These are phyloP conservation scores for Acropora tenuis DNA, from an alignment of 64 coral and sea anemone genomes.

Conservation along the genomic window DNA sequence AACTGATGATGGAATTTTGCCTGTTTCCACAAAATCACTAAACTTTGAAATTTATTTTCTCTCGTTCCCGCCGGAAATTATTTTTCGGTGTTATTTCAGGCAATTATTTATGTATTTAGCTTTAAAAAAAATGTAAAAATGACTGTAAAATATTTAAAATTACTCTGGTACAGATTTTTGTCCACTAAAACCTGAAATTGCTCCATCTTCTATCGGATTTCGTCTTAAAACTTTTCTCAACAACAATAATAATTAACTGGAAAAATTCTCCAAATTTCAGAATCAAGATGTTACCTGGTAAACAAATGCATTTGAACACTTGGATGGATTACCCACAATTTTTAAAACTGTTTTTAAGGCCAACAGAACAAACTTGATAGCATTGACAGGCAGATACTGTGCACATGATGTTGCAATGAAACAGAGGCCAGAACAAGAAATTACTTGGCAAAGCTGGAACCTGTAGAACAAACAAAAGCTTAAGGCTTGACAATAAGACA, in stretches of 20 bases:
- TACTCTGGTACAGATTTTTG: too few relatives aligned
- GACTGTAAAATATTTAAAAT: too few relatives aligned
- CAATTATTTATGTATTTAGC: too few relatives aligned
- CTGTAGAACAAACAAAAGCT: conserved; percentile 46
- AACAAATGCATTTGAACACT: conserved; percentile 60
- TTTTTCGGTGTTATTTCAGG: too few relatives aligned
- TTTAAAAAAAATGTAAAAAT: too few relatives aligned
- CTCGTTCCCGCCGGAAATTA: too few relatives aligned
- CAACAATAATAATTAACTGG: not conserved
- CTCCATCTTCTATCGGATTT: too few relatives aligned
- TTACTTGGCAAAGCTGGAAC: conserved; percentile 67
- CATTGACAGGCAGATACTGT: conserved; percentile 42
- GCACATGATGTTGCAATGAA: conserved; percentile 75
- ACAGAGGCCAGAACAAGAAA: conserved; percentile 82
- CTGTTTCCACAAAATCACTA: too few relatives aligned
- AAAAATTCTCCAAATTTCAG: not conserved
- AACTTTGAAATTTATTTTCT: too few relatives aligned
- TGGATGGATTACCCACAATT: conserved; percentile 55
- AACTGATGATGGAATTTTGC: too few relatives aligned
- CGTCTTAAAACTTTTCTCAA: not conserved
- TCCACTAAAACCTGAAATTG: too few relatives aligned
- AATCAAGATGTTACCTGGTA: conserved; percentile 58
- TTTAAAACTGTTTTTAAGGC: conserved; percentile 63
- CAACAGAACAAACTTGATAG: conserved; percentile 75
- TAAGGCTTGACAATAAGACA: not conserved